Evolutionary conservation across 2,113 vertebrate genomes (phyloP).

Genomic region (Pterophyllum scalare): DNA sequence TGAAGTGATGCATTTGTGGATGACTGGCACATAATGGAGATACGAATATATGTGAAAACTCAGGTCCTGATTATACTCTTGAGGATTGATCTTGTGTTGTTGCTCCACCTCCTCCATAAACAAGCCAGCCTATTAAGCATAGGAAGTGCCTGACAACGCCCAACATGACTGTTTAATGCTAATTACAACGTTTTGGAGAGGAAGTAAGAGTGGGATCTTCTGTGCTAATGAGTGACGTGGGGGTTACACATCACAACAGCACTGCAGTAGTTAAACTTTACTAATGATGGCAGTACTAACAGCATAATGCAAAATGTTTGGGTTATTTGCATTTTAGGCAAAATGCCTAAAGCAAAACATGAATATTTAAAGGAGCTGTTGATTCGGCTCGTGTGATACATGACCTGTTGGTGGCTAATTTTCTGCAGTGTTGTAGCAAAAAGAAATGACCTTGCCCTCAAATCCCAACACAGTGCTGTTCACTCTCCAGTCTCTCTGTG

Average conservation of each 20-base stretch:
- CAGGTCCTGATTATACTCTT: conserved; percentile 46
- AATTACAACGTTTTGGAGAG: conserved; percentile 55
- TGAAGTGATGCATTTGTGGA: conserved; percentile 24
- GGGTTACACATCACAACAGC: not conserved
- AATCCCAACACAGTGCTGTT: not conserved
- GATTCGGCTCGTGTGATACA: conserved; percentile 37
- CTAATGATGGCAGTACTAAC: conserved; percentile 40
- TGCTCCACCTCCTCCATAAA: conserved; percentile 3
- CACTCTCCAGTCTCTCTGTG: conserved; percentile 6
- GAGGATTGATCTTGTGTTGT: conserved; percentile 43
- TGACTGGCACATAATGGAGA: conserved; percentile 23
- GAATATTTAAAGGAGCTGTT: conserved; percentile 54
- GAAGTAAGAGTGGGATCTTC: conserved; percentile 42
- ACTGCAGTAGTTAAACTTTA: conserved; percentile 29
- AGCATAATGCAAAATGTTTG: conserved; percentile 25
- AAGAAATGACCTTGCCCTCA: conserved; percentile 39
- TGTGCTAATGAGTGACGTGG: conserved; percentile 49
- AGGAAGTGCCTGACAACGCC: conserved; percentile 52
- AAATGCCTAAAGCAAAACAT: conserved; percentile 53
- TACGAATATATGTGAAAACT: conserved; percentile 44
- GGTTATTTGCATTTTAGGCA: conserved; percentile 38
- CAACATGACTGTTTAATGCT: conserved; percentile 61
- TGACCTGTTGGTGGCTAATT: conserved; percentile 33
- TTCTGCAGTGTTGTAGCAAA: not conserved
- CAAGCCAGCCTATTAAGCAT: conserved; percentile 38